phyloP scores from a whole-genome alignment of 2,797 vertebrate genomes.

The Heterohyrax brucei region DNA sequence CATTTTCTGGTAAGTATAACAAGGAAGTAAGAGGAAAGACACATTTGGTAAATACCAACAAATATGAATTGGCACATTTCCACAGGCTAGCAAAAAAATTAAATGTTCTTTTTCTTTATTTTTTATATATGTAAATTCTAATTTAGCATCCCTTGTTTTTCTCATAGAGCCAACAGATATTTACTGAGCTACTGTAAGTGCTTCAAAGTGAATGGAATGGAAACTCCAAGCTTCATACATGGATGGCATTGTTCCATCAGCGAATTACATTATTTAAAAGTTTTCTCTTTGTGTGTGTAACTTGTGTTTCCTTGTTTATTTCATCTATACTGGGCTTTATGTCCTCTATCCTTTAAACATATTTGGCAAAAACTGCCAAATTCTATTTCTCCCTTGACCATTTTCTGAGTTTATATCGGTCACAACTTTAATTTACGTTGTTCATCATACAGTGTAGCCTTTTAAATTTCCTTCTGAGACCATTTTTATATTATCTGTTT shows the following conservation, averaged over 20 bases:
- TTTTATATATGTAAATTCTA: slow-evolving; percentile 2
- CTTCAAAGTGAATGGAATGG: not conserved
- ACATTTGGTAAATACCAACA: not conserved
- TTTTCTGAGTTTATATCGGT: slow-evolving; percentile 15
- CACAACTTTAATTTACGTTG: not conserved
- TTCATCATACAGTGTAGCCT: not conserved
- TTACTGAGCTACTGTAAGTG: not conserved
- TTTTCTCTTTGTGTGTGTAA: not conserved
- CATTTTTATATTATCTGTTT: not conserved
- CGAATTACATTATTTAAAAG: not conserved
- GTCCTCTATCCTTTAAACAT: not conserved
- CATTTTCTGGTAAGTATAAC: slow-evolving; percentile 19
- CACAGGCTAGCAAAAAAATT: not conserved
- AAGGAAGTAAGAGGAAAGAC: not conserved
- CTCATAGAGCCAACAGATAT: not conserved
- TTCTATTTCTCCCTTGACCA: not conserved
- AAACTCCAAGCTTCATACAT: not conserved
- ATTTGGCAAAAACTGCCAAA: slow-evolving; percentile 35
- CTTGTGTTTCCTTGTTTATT: not conserved
- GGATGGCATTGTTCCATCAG: not conserved
- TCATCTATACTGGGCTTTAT: not conserved
- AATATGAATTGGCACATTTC: slow-evolving; percentile 26
- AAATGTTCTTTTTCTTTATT: not conserved
- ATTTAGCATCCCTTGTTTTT: not conserved
- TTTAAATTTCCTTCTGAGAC: not conserved